Conservation (phyloP, 2,888 invertebrate genomes). For the Andrena trimmerana region DNA sequence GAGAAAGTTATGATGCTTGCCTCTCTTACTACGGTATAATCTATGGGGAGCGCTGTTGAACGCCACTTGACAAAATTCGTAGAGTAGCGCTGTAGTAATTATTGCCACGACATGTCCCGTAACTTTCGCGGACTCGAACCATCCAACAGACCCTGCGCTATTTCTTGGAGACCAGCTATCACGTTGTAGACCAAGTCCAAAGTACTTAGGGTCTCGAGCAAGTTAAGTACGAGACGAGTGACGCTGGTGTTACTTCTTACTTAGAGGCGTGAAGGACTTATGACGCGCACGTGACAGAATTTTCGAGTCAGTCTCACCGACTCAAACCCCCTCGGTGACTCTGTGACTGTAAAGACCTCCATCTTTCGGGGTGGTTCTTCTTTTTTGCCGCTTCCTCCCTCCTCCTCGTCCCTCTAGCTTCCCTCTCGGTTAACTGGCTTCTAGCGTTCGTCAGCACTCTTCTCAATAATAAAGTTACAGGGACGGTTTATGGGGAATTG, state of each 20-base stretch:
- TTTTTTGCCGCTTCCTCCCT: conserved; percentile 48
- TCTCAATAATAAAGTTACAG: conserved; percentile 70
- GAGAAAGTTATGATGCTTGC: neutral
- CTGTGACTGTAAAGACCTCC: conserved; percentile 50
- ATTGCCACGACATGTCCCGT: neutral
- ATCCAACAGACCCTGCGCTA: neutral
- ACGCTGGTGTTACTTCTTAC: conserved; percentile 75
- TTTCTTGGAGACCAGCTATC: conserved; percentile 13
- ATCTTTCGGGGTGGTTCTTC: conserved; percentile 48
- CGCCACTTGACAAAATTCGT: neutral
- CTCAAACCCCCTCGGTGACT: conserved; percentile 14
- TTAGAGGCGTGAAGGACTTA: conserved; percentile 82
- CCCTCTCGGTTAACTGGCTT: conserved; percentile 36
- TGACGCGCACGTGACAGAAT: conserved; percentile 83
- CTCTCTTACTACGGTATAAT: neutral
- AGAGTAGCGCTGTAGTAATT: conserved; percentile 3
- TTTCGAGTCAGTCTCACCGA: conserved; percentile 69
- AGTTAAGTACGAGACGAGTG: conserved; percentile 48
- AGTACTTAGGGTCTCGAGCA: conserved; percentile 56
- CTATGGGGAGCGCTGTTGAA: neutral
- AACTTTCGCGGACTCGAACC: conserved; percentile 11
- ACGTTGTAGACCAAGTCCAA: conserved; percentile 29
- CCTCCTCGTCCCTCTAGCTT: conserved; percentile 19
- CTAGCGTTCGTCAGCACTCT: conserved; percentile 57
- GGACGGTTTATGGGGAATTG: conserved; percentile 70